Evolutionary conservation across 2,888 invertebrate genomes (phyloP).

Genomic region (Mesorhabditis sp.): DNA sequence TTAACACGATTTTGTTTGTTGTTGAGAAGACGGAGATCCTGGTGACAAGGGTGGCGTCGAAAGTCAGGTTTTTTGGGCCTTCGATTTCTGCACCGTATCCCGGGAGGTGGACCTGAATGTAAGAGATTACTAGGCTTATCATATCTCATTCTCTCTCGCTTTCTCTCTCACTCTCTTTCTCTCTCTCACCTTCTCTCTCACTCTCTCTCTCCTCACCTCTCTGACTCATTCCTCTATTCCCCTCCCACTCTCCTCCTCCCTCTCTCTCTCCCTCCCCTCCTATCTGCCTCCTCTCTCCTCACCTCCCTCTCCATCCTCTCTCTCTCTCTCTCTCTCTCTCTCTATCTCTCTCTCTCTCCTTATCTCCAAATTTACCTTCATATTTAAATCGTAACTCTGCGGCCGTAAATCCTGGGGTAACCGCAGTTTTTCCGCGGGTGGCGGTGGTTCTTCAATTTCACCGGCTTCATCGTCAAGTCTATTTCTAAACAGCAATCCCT

Average conservation of each 20-base stretch:
- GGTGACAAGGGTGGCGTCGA: conserved; percentile 35
- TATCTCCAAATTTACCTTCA: conserved; percentile 21
- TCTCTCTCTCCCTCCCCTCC: no score
- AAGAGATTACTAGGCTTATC: neutral
- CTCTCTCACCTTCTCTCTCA: no score
- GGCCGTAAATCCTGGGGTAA: conserved; percentile 31
- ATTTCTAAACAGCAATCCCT: no score
- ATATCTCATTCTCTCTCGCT: no score
- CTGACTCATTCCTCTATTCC: no score
- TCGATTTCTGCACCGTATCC: conserved; percentile 28
- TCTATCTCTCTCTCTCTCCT: no score
- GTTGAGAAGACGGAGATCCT: conserved; percentile 24
- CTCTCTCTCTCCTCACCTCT: no score
- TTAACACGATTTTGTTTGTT: conserved; percentile 33
- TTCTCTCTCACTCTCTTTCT: no score
- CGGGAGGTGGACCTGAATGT: conserved; percentile 22
- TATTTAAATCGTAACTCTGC: conserved; percentile 35
- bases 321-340: no score
- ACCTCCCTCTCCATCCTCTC: no score
- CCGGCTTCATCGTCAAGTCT: neutral
- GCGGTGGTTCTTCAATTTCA: conserved; percentile 8
- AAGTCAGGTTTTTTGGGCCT: conserved; percentile 34
- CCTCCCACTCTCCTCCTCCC: no score
- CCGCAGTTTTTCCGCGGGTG: conserved; percentile 35
- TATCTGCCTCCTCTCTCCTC: no score